Conservation (phyloP, 2,888 invertebrate genomes). For the Aphidius colemani region DNA sequence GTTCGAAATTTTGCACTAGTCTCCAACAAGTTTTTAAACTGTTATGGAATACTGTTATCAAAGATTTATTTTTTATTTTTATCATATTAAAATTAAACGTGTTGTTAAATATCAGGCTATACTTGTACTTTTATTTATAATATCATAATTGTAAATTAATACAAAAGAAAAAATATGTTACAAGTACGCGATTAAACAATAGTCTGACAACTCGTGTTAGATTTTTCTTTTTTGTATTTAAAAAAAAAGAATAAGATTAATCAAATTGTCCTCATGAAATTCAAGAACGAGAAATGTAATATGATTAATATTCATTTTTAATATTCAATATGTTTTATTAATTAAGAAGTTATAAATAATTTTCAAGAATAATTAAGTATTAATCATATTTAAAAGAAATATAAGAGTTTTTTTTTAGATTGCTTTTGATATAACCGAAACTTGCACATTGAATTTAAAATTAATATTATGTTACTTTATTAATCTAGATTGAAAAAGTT, state of each 20-base stretch:
- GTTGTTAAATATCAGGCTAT: slow-evolving; percentile 9
- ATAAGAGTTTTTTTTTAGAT: slow-evolving; percentile 15
- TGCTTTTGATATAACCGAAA: slow-evolving; percentile 29
- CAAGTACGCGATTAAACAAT: background rate
- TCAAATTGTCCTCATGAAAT: no score
- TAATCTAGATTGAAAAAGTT: background rate
- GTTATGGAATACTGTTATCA: background rate
- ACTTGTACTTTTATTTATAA: slow-evolving; percentile 13
- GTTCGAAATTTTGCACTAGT: slow-evolving; percentile 10
- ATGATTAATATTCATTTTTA: no score
- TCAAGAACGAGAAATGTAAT: no score
- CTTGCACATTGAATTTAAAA: slow-evolving; percentile 8
- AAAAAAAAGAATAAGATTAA: no score
- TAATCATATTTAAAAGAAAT: background rate
- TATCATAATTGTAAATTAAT: background rate
- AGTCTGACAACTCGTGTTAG: no score
- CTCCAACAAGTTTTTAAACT: background rate
- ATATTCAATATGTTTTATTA: background rate
- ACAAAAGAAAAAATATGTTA: background rate
- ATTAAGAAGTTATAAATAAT: slow-evolving; percentile 11
- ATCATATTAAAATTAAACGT: background rate
- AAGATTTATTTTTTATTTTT: slow-evolving; percentile 4
- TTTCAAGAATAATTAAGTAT: slow-evolving; percentile 2
- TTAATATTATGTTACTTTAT: background rate
- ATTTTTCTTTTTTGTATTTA: no score